phyloP scores from a whole-genome alignment of 2,113 vertebrate genomes.

The Melanerpes aurifrons region DNA sequence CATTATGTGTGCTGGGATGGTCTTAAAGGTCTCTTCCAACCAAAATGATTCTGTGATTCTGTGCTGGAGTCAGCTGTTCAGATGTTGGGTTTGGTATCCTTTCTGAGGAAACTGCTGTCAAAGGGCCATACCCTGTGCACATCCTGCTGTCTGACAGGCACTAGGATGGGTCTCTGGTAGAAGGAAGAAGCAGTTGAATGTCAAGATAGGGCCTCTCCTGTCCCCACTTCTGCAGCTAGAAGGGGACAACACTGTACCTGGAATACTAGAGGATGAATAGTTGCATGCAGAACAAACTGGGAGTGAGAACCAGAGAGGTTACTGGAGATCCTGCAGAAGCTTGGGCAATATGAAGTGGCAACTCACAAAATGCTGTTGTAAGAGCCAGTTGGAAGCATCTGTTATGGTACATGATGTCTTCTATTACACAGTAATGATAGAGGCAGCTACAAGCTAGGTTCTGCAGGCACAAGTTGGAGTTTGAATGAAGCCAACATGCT shows the following conservation, averaged over 20 bases:
- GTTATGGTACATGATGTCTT: background rate
- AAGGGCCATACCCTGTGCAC: background rate
- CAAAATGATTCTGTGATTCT: no score
- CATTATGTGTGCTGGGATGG: no score
- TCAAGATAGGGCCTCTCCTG: background rate
- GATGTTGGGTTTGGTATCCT: accelerated
- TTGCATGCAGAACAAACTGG: background rate
- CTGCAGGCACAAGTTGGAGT: background rate
- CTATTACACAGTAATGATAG: background rate
- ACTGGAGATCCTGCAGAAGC: background rate
- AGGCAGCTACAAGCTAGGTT: background rate
- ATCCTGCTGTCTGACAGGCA: background rate
- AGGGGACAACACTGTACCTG: background rate
- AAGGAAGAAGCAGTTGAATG: background rate
- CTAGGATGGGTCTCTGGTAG: background rate
- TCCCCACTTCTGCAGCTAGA: background rate
- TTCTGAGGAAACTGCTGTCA: background rate
- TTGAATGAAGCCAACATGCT: background rate
- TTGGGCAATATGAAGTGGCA: background rate
- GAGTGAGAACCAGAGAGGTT: background rate
- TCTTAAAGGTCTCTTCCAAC: no score
- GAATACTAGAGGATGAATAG: background rate
- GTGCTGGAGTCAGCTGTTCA: background rate
- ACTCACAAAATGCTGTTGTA: background rate
- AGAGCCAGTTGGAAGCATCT: background rate